Evolutionary conservation across 2,888 invertebrate species (phyloP).

Genomic region (Labia minor): DNA sequence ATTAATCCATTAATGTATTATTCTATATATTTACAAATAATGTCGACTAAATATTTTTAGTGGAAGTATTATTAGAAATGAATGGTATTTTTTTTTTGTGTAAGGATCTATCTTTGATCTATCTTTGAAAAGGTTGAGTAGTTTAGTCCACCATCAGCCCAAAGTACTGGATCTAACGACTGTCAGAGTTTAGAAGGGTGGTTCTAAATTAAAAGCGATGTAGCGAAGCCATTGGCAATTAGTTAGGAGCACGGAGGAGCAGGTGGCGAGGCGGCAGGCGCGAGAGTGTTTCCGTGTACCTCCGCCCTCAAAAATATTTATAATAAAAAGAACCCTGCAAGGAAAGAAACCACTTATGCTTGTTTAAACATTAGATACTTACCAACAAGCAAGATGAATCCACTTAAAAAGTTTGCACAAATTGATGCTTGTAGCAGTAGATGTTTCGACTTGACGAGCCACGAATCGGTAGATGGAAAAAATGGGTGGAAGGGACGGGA

Average conservation of each 20-base stretch:
- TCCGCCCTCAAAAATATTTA: neutral
- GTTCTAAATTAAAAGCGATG: conserved; percentile 7
- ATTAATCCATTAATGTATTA: too few species aligned
- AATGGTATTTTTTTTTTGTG: too few species aligned
- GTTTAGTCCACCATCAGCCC: too few species aligned
- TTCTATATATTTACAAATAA: too few species aligned
- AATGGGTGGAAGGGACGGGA: neutral
- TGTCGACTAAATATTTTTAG: too few species aligned
- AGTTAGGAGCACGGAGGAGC: conserved; percentile 14
- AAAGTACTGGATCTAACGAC: too few species aligned
- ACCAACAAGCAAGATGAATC: conserved; percentile 4
- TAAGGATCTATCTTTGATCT: too few species aligned
- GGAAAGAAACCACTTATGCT: conserved; percentile 24
- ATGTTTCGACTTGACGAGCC: neutral
- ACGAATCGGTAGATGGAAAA: too few species aligned
- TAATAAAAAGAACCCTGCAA: conserved; percentile 20
- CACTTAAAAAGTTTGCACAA: conserved; percentile 22
- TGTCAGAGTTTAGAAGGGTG: neutral
- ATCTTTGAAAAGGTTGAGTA: too few species aligned
- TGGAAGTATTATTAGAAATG: too few species aligned
- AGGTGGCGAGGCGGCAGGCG: conserved; percentile 18
- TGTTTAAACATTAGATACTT: conserved; percentile 21
- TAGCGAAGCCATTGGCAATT: conserved; percentile 19
- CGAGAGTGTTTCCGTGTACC: conserved; percentile 8
- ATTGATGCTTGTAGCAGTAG: conserved; percentile 18